Conservation (phyloP, 2,797 vertebrate species). For the Novumbra hubbsi region DNA sequence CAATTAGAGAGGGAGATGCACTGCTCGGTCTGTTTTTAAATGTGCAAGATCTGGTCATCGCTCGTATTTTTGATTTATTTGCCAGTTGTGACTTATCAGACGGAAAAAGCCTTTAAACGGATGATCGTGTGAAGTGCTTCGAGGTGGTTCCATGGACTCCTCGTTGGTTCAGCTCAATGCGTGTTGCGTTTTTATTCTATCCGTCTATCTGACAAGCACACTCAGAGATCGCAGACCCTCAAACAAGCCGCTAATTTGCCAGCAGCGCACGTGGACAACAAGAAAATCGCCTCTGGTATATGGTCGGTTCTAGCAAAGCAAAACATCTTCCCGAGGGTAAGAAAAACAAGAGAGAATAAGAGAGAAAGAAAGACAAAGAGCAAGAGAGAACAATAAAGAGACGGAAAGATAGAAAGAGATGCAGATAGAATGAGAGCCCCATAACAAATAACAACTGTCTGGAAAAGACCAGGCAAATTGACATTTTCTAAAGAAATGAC, state of each 20-base stretch:
- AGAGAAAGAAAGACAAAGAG: not conserved
- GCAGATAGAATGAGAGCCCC: not conserved
- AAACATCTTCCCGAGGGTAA: too few species aligned
- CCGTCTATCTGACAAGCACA: not conserved
- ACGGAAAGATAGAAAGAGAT: not conserved
- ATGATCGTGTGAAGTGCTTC: too few species aligned
- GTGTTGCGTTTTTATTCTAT: too few species aligned
- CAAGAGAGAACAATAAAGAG: not conserved
- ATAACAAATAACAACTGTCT: not conserved
- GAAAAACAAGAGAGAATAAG: not conserved
- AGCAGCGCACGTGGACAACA: not conserved
- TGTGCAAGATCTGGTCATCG: too few species aligned
- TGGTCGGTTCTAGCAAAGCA: too few species aligned
- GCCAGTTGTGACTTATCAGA: too few species aligned
- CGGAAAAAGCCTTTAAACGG: too few species aligned
- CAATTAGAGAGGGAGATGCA: not conserved
- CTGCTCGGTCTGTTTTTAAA: too few species aligned
- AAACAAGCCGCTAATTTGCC: conserved; percentile 4
- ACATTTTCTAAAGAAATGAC: not conserved
- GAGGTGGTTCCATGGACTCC: not conserved
- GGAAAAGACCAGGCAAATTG: not conserved
- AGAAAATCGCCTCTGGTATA: not conserved
- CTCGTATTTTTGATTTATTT: too few species aligned
- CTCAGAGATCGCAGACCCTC: not conserved
- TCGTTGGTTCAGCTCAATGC: not conserved